Base-by-base conservation (phyloP, 2,888 invertebrate species). In the Eucriotettix oculatus region DNA sequence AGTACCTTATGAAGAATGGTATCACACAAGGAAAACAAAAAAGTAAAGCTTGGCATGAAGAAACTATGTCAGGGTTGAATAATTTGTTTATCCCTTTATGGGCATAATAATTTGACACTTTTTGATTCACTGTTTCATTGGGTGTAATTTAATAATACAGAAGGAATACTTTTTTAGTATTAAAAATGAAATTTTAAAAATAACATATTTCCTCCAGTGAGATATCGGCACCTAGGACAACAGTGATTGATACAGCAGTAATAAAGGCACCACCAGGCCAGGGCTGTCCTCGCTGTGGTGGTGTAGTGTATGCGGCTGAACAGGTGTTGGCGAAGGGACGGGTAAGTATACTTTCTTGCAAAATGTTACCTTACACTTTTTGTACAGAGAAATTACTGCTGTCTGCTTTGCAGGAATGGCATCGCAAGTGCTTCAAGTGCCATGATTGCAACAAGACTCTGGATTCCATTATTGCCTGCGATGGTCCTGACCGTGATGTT, bases 401-500 rank as follows among this genome's bases (percentile, higher is more conserved):
- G n/a, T 48, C 9, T 52, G 55, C 41, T 59, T 58, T 54, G 17
- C 65, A 85, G 68, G 89, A 86, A 74, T 93, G 91, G 91, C 93
- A 93, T 81, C 87, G 88, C 75, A 90, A 90, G 75, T 93, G 93
- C 75, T 93, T 87, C 80, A 93, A 91, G 74, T 93, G 93, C 76
- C 84, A 79, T 66, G 91, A 95, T 73, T 97, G 97, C 76, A 87
- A 85, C 68, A 93, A 93, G 75, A 89, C 93, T 64, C 79, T 98
- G 68, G 97, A 97, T 73, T 96, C 95, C 58, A 93, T 94, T 72
- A 94, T 90, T 69, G 94, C 94, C 67, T 93, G 94, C 71, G 95
- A 96, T 71, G 92, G 91, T 56, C 96, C 96, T 59, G 90, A 95
- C 69, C 83, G 83, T 64, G 91, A 94, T 68, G 87, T 97, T 64